A percentile compares a stretch with the other conserved stretches of the same genome.
phyloP scores from a whole-genome alignment of 1,140 invertebrate genomes.

The Orchestia grillus region DNA sequence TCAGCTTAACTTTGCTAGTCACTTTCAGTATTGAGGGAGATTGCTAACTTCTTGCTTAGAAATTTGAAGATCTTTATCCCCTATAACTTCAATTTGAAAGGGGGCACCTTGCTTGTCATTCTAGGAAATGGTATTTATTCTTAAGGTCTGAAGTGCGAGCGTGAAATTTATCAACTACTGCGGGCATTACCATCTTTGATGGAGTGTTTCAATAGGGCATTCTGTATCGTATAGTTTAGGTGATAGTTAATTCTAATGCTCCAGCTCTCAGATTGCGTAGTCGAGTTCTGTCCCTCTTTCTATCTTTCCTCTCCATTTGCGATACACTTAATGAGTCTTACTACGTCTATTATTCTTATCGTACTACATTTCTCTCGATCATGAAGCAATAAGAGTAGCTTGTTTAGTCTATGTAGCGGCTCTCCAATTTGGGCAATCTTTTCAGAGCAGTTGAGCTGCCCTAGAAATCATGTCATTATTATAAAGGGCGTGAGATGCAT shows the following conservation, averaged over 20 bases:
- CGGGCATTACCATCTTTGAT: neutral
- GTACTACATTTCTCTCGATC: conserved; percentile 43
- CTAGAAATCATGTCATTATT: neutral
- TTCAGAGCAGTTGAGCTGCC: conserved; percentile 33
- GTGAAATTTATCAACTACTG: neutral
- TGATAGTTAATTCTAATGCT: neutral
- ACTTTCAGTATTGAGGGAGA: neutral
- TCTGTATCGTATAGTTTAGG: conserved; percentile 39
- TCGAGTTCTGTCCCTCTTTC: conserved; percentile 42
- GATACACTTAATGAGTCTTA: conserved; percentile 18
- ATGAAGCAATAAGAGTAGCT: conserved; percentile 47
- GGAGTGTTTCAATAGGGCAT: conserved; percentile 11
- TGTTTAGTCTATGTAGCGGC: conserved; percentile 36
- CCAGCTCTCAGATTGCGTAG: conserved; percentile 23
- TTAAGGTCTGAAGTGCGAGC: neutral
- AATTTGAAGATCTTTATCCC: neutral
- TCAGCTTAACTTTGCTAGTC: conserved; percentile 7
- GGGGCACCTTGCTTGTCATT: neutral
- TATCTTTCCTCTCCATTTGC: conserved; percentile 40
- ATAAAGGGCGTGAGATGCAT: conserved; percentile 11
- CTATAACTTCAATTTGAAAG: neutral
- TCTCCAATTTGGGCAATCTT: conserved; percentile 16
- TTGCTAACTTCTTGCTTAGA: neutral
- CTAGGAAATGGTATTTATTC: neutral
- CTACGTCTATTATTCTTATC: conserved; percentile 26